Base-by-base conservation (phyloP, 2,113 vertebrate genomes). In the Peromyscus leucopus region DNA sequence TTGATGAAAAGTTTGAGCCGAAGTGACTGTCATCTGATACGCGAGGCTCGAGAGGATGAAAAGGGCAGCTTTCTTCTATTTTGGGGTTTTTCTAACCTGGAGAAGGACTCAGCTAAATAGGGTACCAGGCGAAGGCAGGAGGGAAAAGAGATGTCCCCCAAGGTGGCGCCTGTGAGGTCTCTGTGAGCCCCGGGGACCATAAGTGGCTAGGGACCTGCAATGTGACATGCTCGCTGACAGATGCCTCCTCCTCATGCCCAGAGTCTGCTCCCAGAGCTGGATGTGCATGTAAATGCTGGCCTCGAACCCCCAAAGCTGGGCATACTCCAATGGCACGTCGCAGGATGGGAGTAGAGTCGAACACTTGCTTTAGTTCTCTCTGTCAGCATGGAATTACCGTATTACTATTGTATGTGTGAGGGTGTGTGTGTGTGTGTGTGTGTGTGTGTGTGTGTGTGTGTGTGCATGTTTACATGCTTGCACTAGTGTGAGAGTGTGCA, bases 11-110 rank as follows among this genome's bases (percentile, higher is more conserved):
- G 78, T 96, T 96, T 76, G 67, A 90, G 87, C 89, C 69, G 79
- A 94, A 97, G 91, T 57, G 93, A 96, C 94, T 93, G 95, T 96
- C 95, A 95, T 95, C 96, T 97, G 95, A 96, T 90, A 93, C 87
- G 91, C 94, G 83, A 98, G 85, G 75, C 84, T 95, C 15, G 33
- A 74, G 79, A 61, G 85, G 84, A 80, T 76, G 72, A 91, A 93
- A 84, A 95, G 57, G 87, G 21, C 69, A 80, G 74, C 46, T 96
- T 96, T 97, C 57, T 97, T 48, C 72, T 96, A 59, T 79, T 97
- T 95, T 85, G 63, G 90, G 92, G 39, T 36, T 96, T 95, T 95
- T 92, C 61, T 83, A 89, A 89, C n/a, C 42, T 33, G 33, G 63
- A 92, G 85, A 31, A 89, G 87, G 96, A 71, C 74, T 80, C 74